Base-by-base conservation (phyloP, 2,888 invertebrate species). In the Chymomyza procnemis region DNA sequence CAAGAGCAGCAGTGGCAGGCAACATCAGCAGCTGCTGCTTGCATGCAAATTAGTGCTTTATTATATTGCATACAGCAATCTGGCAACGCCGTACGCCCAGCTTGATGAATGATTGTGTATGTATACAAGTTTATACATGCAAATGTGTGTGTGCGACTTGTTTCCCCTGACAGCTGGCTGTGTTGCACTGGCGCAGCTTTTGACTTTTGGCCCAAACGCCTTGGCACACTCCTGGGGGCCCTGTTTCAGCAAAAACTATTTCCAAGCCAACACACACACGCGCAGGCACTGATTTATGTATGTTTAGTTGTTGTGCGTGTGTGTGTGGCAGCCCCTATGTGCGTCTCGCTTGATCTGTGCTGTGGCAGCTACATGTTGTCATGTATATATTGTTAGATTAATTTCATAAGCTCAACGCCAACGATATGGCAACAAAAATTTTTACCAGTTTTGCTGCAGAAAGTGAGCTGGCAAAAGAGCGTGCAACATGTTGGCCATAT, bases 21-120 rank as follows among this genome's bases (percentile, higher is more conserved):
- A n/a, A n/a, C n/a, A n/a, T n/a, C n/a, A n/a, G 46, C 58, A 46
- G 12, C 46, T 16, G 3, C 61, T 67, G 77, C 74, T 59, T 57
- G 67, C 74, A 77, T 82, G 85, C 83, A 81, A 85, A 81, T 85
- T 81, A 85, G 83, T 83, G 85, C 74, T 72, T 80, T 85, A 85
- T 85, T 85, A 82, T 81, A 75, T 74, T 66, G 69, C 72, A 67
- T 65, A 18, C 21, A 55, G 66, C 69, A 71, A 74, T 73, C 76
- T 76, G 84, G 81, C 68, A 72, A 66, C 67, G 56, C 68, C 70
- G 67, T 26, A 18, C 18, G 54, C 21, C 71, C 18, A 14, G 54
- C 54, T 21, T 84, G 74, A 81, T 76, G 67, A 71, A 80, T 85
- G 74, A 59, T 12, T 63, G 18, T n/a, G n/a, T 2, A 41, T 41